Evolutionary conservation across 1,140 invertebrate species (phyloP).

Genomic region (Temnothorax curvispinosus): DNA sequence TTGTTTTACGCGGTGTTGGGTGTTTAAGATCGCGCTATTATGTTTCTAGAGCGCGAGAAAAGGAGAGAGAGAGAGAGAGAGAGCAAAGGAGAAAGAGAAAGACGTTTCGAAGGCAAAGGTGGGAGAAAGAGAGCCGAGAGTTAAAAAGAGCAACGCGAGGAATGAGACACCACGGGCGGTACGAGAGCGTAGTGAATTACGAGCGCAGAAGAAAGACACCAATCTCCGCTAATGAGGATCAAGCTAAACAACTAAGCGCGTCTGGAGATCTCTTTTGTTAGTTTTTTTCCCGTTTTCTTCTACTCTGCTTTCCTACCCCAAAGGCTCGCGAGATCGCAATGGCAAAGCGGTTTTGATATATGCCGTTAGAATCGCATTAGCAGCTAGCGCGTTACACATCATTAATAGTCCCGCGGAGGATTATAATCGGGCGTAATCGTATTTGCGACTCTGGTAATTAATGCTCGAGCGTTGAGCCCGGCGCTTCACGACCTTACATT

Average conservation of each 20-base stretch:
- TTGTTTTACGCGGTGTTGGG: slow-evolving; percentile 72
- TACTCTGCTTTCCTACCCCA: neutral
- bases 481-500: slow-evolving; percentile 29
- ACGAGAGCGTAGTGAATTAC: slow-evolving; percentile 58
- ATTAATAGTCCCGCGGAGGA: slow-evolving; percentile 40
- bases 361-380: slow-evolving; percentile 43
- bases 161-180: slow-evolving; percentile 59
- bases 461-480: slow-evolving; percentile 29
- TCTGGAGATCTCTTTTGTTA: slow-evolving; percentile 35
- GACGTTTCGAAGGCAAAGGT: neutral
- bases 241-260: slow-evolving; percentile 14
- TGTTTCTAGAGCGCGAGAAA: slow-evolving; percentile 55
- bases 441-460: slow-evolving; percentile 58
- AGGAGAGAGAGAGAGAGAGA: neutral
- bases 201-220: slow-evolving; percentile 64
- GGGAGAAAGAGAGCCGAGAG: slow-evolving; percentile 14
- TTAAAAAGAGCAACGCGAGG: slow-evolving; percentile 49
- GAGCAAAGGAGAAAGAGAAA: slow-evolving; percentile 3
- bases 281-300: slow-evolving; percentile 21
- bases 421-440: slow-evolving; percentile 56
- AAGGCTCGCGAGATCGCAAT: slow-evolving; percentile 18
- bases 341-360: neutral
- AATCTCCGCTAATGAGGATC: slow-evolving; percentile 63
- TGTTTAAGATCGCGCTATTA: slow-evolving; percentile 74
- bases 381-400: slow-evolving; percentile 38